Conservation (phyloP, 2,797 vertebrate genomes). For the Pangasius larnaudii region DNA sequence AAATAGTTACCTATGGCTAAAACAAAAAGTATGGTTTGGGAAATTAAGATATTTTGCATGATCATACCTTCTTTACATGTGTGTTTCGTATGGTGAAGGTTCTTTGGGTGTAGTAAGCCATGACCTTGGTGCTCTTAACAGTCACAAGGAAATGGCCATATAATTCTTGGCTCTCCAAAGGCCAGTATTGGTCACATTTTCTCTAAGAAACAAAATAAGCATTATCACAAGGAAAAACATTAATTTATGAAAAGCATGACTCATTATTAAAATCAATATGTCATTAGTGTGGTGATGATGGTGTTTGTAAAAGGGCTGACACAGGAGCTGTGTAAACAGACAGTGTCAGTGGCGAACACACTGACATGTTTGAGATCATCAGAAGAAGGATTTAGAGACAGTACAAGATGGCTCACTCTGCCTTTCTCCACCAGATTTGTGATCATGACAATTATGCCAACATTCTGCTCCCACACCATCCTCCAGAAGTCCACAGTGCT, state of each 20-base stretch:
- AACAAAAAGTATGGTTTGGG: neutral
- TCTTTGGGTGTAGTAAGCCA: conserved; percentile 91
- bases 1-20: neutral
- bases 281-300: conserved; percentile 1
- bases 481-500: conserved; percentile 97
- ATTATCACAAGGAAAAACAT: conserved; percentile 1
- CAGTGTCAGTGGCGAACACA: conserved; percentile 25
- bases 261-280: neutral
- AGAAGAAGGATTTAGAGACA: conserved; percentile 15
- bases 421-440: conserved; percentile 97
- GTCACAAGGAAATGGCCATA: conserved; percentile 89
- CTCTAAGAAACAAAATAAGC: conserved; percentile 75
- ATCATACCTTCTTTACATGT: conserved; percentile 87
- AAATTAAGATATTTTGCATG: neutral
- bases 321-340: neutral
- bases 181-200: conserved; percentile 99
- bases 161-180: conserved; percentile 88
- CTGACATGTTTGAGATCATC: conserved; percentile 8
- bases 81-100: conserved; percentile 87
- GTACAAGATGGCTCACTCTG: conserved; percentile 77
- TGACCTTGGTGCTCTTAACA: conserved; percentile 80
- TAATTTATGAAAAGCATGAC: neutral
- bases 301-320: conserved; percentile 20
- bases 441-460: conserved; percentile 94
- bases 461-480: conserved; percentile 98